Evolutionary conservation across 2,888 invertebrate species (phyloP).

Genomic region (Cephus sareptanus): DNA sequence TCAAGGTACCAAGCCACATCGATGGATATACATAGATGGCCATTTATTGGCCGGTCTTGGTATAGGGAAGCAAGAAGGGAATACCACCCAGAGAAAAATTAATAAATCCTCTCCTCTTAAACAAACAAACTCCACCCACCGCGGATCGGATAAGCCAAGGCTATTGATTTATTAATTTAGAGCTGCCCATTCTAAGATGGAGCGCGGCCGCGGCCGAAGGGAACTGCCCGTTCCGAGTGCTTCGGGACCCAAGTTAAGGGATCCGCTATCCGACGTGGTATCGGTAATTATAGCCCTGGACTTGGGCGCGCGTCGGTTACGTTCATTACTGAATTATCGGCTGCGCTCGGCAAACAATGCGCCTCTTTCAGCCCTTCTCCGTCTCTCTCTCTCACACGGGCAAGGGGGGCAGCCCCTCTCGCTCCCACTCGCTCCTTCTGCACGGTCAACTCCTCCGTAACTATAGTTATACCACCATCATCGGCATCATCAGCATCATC

Average conservation of each 20-base stretch:
- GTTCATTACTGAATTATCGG: constrained; percentile 66
- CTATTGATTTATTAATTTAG: constrained; percentile 65
- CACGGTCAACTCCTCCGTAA: constrained; percentile 4
- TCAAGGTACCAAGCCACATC: not conserved
- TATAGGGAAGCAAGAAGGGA: constrained; percentile 1
- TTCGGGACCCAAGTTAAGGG: constrained; percentile 58
- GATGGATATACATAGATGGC: not conserved
- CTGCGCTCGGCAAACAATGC: constrained; percentile 62
- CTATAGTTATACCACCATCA: constrained; percentile 3
- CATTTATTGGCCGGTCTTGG: not conserved
- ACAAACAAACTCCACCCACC: constrained; percentile 65
- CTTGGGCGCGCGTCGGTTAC: constrained; percentile 61
- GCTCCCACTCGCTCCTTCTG: constrained; percentile 18
- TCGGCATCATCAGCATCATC: not conserved
- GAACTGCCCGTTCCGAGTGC: constrained; percentile 24
- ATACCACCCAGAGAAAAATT: constrained; percentile 64
- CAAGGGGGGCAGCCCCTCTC: not conserved
- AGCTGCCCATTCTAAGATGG: constrained; percentile 63
- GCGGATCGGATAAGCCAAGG: constrained; percentile 61
- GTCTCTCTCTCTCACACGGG: not conserved
- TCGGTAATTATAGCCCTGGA: constrained; percentile 65
- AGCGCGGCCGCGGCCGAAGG: constrained; percentile 4
- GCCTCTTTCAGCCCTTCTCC: constrained; percentile 39
- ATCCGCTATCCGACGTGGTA: constrained; percentile 63
- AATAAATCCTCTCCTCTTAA: constrained; percentile 63